A percentile compares a stretch with the other conserved stretches of the same genome.
Conservation (phyloP, 2,797 vertebrate species). For the Taenioides sp. region DNA sequence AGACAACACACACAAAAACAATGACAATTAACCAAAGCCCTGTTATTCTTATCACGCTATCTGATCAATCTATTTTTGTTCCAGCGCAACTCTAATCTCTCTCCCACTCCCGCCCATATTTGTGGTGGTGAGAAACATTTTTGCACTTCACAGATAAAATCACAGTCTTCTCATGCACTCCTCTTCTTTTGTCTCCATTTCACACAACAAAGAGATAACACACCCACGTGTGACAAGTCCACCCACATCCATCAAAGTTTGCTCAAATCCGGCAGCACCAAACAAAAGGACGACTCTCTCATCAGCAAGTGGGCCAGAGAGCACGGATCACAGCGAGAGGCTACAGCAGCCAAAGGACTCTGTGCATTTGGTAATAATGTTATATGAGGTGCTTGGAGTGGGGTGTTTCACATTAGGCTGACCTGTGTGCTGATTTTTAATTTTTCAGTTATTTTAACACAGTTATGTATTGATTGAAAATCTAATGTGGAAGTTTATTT, state of each 20-base stretch:
- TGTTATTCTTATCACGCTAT: conserved; percentile 73
- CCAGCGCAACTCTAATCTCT: conserved; percentile 75
- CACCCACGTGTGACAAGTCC: conserved; percentile 78
- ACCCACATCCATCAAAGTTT: conserved; percentile 78
- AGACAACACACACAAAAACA: conserved; percentile 53
- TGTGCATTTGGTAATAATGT: conserved; percentile 27
- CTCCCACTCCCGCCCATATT: conserved; percentile 72
- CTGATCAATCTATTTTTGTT: conserved; percentile 80
- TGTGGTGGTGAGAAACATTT: conserved; percentile 71
- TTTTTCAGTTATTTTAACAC: conserved; percentile 22
- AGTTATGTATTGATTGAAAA: conserved; percentile 1
- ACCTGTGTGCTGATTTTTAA: conserved; percentile 23
- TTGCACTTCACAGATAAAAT: conserved; percentile 79
- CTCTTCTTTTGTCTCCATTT: conserved; percentile 78
- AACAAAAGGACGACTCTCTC: conserved; percentile 69
- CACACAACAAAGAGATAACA: conserved; percentile 80
- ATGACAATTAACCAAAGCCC: conserved; percentile 71
- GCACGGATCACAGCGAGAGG: conserved; percentile 59
- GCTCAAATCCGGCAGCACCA: conserved; percentile 65
- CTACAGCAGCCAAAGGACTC: conserved; percentile 42
- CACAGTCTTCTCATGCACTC: conserved; percentile 75
- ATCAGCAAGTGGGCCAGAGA: conserved; percentile 62
- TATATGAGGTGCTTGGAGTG: conserved; percentile 34
- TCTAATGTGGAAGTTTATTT: too few relatives aligned
- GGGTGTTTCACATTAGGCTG: conserved; percentile 33